A percentile compares a stretch with the other conserved stretches of the same genome.
Conservation (phyloP, 1,140 invertebrate species). For the Cydia strobilella region DNA sequence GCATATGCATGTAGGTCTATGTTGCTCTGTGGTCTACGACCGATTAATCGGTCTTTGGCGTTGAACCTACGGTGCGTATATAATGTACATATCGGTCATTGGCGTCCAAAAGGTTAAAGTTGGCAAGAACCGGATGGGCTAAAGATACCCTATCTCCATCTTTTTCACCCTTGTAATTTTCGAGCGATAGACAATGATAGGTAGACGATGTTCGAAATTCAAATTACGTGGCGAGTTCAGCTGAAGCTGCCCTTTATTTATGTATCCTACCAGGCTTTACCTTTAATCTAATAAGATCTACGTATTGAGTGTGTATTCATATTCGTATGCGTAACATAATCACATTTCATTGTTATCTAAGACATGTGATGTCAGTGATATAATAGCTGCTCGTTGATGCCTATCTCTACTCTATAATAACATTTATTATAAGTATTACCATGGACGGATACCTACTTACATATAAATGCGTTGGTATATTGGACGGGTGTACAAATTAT, state of each 20-base stretch:
- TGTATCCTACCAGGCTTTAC: no score
- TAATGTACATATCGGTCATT: no score
- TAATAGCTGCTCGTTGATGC: background rate
- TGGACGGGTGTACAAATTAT: background rate
- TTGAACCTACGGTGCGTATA: no score
- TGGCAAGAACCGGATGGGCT: background rate
- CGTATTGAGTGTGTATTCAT: background rate
- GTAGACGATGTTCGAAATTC: no score
- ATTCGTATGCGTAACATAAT: background rate
- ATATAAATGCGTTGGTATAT: background rate
- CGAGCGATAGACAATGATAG: background rate
- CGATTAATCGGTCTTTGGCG: no score
- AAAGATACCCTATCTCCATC: background rate
- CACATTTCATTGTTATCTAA: background rate
- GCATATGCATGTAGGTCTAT: no score
- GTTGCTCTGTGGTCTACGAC: no score
- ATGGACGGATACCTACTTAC: conserved; percentile 4
- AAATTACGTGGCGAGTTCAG: no score
- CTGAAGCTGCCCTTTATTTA: no score
- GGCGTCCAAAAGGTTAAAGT: no score
- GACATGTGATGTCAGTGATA: background rate
- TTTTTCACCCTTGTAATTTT: background rate
- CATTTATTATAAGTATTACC: background rate
- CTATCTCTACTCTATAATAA: background rate
- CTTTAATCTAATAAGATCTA: background rate